phyloP scores from a whole-genome alignment of 2,888 invertebrate species.

The Acleris sparsana region DNA sequence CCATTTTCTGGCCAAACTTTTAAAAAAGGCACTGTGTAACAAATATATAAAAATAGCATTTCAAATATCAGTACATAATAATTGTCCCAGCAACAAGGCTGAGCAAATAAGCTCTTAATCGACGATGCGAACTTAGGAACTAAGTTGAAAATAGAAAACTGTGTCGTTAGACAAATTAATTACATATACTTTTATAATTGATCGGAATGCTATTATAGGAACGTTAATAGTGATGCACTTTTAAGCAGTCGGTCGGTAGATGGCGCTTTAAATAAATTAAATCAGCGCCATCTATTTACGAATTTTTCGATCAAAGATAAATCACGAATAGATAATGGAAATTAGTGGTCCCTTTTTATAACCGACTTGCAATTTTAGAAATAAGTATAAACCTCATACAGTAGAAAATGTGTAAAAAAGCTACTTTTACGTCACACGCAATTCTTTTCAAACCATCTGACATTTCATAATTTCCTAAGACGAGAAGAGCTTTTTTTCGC shows the following conservation, averaged over 20 bases:
- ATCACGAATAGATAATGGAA: background rate
- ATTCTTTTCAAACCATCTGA: too few relatives aligned
- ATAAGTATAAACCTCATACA: too few relatives aligned
- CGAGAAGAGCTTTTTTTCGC: too few relatives aligned
- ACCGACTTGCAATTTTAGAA: background rate
- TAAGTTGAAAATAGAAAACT: constrained; percentile 38
- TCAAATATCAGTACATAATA: constrained; percentile 31
- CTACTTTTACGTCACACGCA: too few relatives aligned
- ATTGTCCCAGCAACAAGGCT: constrained; percentile 39
- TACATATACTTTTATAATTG: background rate
- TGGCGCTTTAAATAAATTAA: background rate
- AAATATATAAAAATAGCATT: constrained; percentile 47
- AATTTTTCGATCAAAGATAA: background rate
- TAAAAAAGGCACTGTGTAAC: constrained; percentile 57
- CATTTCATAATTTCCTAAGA: too few relatives aligned
- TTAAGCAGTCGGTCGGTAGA: background rate
- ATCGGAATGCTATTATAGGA: constrained; percentile 25
- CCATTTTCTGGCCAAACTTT: constrained; percentile 24
- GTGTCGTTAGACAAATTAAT: background rate
- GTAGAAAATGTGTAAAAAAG: too few relatives aligned
- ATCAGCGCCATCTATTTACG: background rate
- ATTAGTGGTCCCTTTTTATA: constrained; percentile 2
- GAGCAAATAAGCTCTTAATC: constrained; percentile 28
- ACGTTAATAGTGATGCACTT: background rate
- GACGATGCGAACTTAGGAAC: constrained; percentile 48